Percentiles rank a stretch among this genome's conserved stretches.
phyloP scores from a whole-genome alignment of 2,888 invertebrate genomes.

The Prenolepis imparis region DNA sequence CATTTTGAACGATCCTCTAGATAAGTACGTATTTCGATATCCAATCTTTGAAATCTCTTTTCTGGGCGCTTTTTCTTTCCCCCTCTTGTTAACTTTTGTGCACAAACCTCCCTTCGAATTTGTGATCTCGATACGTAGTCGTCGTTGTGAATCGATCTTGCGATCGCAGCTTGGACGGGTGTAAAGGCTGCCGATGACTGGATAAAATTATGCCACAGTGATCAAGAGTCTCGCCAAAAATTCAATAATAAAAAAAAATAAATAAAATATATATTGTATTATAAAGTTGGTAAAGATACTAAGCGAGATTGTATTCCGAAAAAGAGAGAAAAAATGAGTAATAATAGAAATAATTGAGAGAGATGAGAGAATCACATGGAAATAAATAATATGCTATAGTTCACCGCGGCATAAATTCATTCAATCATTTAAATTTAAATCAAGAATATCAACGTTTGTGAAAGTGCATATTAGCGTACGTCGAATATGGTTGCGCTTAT shows the following conservation, averaged over 20 bases:
- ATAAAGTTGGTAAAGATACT: background rate
- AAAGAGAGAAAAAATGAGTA: background rate
- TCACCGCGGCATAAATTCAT: constrained; percentile 29
- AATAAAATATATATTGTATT: background rate
- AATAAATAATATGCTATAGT: constrained; percentile 1
- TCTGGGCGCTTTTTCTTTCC: constrained; percentile 24
- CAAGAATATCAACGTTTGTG: constrained; percentile 1
- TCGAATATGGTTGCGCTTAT: constrained; percentile 14
- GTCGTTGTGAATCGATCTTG: constrained; percentile 64
- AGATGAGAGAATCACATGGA: background rate
- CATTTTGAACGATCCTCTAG: constrained; percentile 52
- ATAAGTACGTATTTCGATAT: constrained; percentile 57
- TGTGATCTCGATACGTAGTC: constrained; percentile 37
- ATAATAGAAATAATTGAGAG: background rate
- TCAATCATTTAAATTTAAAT: constrained; percentile 28
- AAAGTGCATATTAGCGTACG: background rate
- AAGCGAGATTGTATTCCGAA: background rate
- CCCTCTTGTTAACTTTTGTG: constrained; percentile 12
- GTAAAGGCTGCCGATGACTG: constrained; percentile 41
- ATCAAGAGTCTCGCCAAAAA: background rate
- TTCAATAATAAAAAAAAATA: background rate
- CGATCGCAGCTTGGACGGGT: constrained; percentile 58
- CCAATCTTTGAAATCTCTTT: constrained; percentile 26
- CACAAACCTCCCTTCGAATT: constrained; percentile 24
- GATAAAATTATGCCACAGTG: constrained; percentile 21